Evolutionary conservation across 2,113 vertebrate genomes (phyloP).

Genomic region (Trematocara unimaculatum): DNA sequence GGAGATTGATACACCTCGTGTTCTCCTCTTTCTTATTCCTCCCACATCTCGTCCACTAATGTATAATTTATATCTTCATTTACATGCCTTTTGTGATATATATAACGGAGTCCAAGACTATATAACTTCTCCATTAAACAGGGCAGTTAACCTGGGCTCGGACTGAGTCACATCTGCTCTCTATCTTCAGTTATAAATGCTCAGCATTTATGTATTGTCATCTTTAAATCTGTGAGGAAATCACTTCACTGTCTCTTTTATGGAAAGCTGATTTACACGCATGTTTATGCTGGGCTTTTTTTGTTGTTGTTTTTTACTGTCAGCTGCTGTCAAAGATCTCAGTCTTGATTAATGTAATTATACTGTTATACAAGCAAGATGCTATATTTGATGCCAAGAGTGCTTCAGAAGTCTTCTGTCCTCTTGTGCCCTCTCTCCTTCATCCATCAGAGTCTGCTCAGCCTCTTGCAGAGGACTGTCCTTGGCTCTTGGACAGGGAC

Average conservation of each 20-base stretch:
- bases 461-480: conserved; percentile 32
- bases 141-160: not conserved
- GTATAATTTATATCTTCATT: conserved; percentile 54
- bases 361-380: not conserved
- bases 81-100: conserved; percentile 47
- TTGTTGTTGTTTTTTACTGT: not conserved
- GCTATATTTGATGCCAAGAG: conserved; percentile 4
- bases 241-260: conserved; percentile 3
- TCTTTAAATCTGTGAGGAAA: conserved; percentile 7
- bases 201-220: conserved; percentile 15
- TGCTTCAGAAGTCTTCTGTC: not conserved
- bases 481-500: conserved; percentile 49
- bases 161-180: not conserved
- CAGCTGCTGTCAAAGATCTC: conserved; percentile 5
- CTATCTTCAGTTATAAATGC: not conserved
- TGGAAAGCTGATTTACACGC: conserved; percentile 22
- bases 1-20: conserved; percentile 1
- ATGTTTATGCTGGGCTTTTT: not conserved
- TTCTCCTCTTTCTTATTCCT: conserved; percentile 34
- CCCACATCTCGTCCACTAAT: conserved; percentile 32
- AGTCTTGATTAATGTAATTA: conserved; percentile 26
- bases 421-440: conserved; percentile 3
- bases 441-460: conserved; percentile 7
- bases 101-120: not conserved
- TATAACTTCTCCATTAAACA: conserved; percentile 36